phyloP scores from a whole-genome alignment of 1,140 invertebrate species.

The Drosophila prosaltans region DNA sequence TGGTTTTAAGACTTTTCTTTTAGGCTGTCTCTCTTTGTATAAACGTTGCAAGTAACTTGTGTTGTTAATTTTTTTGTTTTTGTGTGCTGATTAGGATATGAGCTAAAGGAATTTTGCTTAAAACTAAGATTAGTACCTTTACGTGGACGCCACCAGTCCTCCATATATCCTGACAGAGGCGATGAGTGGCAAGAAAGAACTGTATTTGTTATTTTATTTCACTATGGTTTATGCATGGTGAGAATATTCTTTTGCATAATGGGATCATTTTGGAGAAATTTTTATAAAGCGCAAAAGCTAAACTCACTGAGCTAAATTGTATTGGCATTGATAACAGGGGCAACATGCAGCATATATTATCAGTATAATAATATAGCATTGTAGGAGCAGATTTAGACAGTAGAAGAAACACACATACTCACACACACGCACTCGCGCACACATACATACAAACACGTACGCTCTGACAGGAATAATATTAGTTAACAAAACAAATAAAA shows the following conservation, averaged over 20 bases:
- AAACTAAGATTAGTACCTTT: conserved; percentile 89
- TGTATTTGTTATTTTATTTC: conserved; percentile 84
- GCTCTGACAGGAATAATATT: conserved; percentile 1
- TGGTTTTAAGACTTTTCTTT: too few relatives aligned
- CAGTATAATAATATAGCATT: background rate
- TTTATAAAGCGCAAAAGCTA: conserved; percentile 22
- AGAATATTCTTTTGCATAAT: background rate
- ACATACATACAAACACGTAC: conserved; percentile 22
- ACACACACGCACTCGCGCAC: background rate
- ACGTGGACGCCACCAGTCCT: conserved; percentile 97
- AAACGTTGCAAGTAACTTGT: conserved; percentile 16
- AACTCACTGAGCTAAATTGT: conserved; percentile 3
- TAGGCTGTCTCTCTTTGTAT: conserved; percentile 1
- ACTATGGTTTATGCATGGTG: conserved; percentile 49
- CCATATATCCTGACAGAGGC: conserved; percentile 97
- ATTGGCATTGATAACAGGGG: conserved; percentile 2
- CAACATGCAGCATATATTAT: conserved; percentile 39
- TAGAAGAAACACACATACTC: background rate
- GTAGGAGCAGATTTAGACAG: background rate
- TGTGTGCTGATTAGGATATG: conserved; percentile 49
- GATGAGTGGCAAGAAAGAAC: conserved; percentile 92
- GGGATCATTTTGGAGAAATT: background rate
- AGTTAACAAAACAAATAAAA: conserved; percentile 50
- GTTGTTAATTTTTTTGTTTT: background rate
- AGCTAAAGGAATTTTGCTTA: conserved; percentile 60